Percentiles rank a stretch among this genome's conserved stretches.
Evolutionary conservation across 1,140 invertebrate genomes (phyloP).

Genomic region (Goniozus legneri): DNA sequence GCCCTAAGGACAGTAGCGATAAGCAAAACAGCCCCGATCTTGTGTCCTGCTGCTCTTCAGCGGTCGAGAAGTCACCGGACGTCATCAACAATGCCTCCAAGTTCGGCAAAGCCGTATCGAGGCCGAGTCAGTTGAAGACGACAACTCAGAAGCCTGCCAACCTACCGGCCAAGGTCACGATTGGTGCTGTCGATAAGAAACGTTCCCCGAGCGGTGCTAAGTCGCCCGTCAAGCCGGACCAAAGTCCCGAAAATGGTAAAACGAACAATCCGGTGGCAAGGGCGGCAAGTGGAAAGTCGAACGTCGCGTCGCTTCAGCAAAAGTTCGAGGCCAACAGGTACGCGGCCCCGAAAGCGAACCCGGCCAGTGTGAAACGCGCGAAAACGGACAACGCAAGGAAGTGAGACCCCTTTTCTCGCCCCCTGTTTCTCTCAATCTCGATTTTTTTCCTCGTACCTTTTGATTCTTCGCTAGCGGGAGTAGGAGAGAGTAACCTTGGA

Average conservation of each 20-base stretch:
- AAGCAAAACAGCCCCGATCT: slow-evolving; percentile 65
- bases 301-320: slow-evolving; percentile 70
- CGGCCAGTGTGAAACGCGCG: slow-evolving; percentile 15
- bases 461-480: too few species aligned
- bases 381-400: slow-evolving; percentile 10
- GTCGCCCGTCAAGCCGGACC: not conserved
- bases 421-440: too few species aligned
- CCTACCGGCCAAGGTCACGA: too few species aligned
- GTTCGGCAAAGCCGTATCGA: slow-evolving; percentile 14
- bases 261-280: slow-evolving; percentile 33
- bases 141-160: slow-evolving; percentile 27
- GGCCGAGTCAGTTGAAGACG: slow-evolving; percentile 26
- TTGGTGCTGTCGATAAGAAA: too few species aligned
- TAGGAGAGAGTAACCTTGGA: too few species aligned
- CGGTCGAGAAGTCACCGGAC: slow-evolving; percentile 57
- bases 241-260: slow-evolving; percentile 38
- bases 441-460: too few species aligned
- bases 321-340: slow-evolving; percentile 63
- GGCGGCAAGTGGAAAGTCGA: slow-evolving; percentile 59
- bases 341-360: slow-evolving; percentile 9
- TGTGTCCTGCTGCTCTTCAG: slow-evolving; percentile 62
- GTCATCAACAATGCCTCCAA: slow-evolving; percentile 34
- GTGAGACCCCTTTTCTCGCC: too few species aligned
- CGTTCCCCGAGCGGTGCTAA: slow-evolving; percentile 31
- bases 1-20: slow-evolving; percentile 29